Evolutionary conservation across 2,797 vertebrate species (phyloP).

Genomic region (Mycteria americana): DNA sequence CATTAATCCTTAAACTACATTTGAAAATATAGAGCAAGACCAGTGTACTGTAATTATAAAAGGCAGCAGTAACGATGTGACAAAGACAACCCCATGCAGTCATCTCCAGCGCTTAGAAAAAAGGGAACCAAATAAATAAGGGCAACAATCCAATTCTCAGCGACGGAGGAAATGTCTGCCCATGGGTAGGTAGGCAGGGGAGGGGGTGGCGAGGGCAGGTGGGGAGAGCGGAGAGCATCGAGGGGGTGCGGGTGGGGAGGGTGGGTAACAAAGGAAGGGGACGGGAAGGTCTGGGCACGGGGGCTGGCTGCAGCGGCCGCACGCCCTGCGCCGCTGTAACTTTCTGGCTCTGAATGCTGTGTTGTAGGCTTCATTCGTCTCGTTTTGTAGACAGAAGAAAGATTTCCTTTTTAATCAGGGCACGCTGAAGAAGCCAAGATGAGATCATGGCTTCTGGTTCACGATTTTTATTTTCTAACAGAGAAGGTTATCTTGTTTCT

Average conservation of each 20-base stretch:
- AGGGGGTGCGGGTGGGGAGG: neutral
- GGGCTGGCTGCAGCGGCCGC: neutral
- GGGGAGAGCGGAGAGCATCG: neutral
- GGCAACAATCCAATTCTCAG: neutral
- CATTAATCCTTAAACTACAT: neutral
- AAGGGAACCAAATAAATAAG: neutral
- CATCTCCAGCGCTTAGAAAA: neutral
- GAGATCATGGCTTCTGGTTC: constrained; percentile 14
- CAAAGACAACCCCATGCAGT: neutral
- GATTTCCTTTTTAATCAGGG: constrained; percentile 22
- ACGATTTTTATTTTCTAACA: neutral
- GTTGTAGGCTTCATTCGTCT: neutral
- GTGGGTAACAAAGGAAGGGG: neutral
- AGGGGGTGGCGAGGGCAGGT: fast-evolving
- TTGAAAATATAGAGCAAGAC: neutral
- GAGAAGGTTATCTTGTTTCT: neutral
- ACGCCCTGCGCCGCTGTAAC: fast-evolving
- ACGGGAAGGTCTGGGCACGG: neutral
- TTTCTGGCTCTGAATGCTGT: neutral
- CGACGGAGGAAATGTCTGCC: fast-evolving
- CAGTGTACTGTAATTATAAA: neutral
- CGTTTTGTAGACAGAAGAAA: neutral
- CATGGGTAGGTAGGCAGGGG: neutral
- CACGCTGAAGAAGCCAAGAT: neutral
- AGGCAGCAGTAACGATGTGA: neutral